phyloP scores from a whole-genome alignment of 2,888 invertebrate genomes.

The Apodemia duryi region DNA sequence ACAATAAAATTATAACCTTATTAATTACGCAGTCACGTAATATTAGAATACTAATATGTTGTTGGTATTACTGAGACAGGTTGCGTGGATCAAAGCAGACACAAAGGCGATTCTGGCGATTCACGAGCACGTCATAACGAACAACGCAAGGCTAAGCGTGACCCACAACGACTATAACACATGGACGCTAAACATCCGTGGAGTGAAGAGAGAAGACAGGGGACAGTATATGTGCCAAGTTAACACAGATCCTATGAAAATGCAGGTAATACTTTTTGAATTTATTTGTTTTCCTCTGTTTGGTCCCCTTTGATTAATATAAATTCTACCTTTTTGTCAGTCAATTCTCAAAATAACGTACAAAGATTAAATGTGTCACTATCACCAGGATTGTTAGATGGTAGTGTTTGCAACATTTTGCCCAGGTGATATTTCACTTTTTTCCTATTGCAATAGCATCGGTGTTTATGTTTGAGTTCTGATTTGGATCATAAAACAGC shows the following conservation, averaged over 20 bases:
- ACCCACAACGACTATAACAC: constrained; percentile 96
- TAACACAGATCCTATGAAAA: constrained; percentile 96
- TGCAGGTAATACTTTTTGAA: constrained; percentile 83
- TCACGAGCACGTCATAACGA: constrained; percentile 95
- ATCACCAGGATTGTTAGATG: too few species aligned
- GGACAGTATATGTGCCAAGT: constrained; percentile 97
- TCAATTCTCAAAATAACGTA: too few species aligned
- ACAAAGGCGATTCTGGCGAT: constrained; percentile 95
- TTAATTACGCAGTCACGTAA: background rate
- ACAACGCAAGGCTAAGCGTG: constrained; percentile 92
- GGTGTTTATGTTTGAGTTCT: too few species aligned
- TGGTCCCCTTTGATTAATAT: too few species aligned
- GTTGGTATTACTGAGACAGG: constrained; percentile 74
- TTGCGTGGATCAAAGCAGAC: constrained; percentile 97
- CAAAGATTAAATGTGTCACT: too few species aligned
- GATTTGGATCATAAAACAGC: too few species aligned
- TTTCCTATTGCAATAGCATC: too few species aligned
- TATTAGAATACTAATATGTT: constrained; percentile 1
- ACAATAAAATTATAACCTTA: background rate
- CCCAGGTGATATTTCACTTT: too few species aligned
- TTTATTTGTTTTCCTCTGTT: too few species aligned
- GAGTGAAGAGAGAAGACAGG: constrained; percentile 90
- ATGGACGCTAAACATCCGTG: constrained; percentile 93
- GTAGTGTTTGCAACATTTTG: too few species aligned
- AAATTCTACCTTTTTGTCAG: too few species aligned